phyloP scores from a whole-genome alignment of 2,113 vertebrate genomes.

The Notiomystis cincta region DNA sequence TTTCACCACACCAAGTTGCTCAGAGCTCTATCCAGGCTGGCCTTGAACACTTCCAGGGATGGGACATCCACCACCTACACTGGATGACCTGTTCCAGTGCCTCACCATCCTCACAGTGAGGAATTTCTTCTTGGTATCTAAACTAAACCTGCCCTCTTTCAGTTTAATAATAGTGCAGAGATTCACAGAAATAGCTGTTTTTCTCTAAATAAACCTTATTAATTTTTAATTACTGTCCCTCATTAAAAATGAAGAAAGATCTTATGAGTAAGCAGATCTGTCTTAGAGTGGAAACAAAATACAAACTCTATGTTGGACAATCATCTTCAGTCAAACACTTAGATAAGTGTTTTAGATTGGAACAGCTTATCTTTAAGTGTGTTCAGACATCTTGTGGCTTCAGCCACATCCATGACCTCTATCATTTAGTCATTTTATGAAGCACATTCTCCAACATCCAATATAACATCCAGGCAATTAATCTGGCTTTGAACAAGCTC shows the following conservation, averaged over 20 bases:
- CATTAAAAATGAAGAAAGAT: constrained; percentile 15
- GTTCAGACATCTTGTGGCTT: background rate
- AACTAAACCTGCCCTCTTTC: background rate
- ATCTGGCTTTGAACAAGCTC: background rate
- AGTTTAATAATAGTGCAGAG: background rate
- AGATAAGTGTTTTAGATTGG: background rate
- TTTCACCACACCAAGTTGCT: background rate
- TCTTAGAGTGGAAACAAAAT: background rate
- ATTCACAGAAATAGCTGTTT: background rate
- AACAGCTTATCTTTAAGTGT: background rate
- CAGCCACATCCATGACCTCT: background rate
- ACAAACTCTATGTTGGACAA: background rate
- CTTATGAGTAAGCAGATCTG: background rate
- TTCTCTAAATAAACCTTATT: background rate
- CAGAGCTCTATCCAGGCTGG: background rate
- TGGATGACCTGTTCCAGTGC: background rate
- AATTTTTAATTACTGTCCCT: background rate
- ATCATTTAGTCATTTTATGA: background rate
- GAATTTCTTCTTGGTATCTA: background rate
- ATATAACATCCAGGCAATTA: background rate
- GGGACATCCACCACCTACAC: background rate
- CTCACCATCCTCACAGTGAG: background rate
- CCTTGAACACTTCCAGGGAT: background rate
- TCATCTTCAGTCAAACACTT: background rate
- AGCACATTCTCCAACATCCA: background rate